Evolutionary conservation across 2,113 vertebrate species (phyloP).

Genomic region (Pseudonaja textilis): DNA sequence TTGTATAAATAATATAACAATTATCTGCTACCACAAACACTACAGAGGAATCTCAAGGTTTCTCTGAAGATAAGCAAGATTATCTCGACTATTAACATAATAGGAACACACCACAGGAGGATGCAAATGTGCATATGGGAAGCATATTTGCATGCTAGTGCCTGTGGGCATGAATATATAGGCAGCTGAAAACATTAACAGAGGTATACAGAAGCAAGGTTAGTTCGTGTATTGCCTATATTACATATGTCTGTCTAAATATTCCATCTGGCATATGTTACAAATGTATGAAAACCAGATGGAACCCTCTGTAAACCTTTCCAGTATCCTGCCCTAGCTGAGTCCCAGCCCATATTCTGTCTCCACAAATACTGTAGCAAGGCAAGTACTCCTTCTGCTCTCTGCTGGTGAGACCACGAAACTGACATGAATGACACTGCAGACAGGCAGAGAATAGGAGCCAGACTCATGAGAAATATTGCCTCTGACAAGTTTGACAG

Average conservation of each 20-base stretch:
- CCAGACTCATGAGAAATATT: background rate
- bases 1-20: slow-evolving; percentile 34
- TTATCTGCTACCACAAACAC: slow-evolving; percentile 22
- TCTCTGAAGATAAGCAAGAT: slow-evolving; percentile 26
- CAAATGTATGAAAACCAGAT: background rate
- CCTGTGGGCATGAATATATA: background rate
- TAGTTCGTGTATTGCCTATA: background rate
- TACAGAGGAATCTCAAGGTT: slow-evolving; percentile 22
- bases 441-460: background rate
- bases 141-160: background rate
- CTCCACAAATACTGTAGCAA: background rate
- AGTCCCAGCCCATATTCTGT: background rate
- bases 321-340: background rate
- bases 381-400: slow-evolving; percentile 7
- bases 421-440: background rate
- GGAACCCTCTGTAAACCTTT: background rate
- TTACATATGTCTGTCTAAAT: background rate
- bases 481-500: background rate
- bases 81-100: slow-evolving; percentile 24
- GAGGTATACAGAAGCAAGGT: background rate
- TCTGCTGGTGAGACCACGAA: background rate
- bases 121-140: slow-evolving; percentile 3
- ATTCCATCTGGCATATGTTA: background rate
- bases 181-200: background rate
- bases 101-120: slow-evolving; percentile 3